Conservation (phyloP, 2,113 vertebrate genomes). For the Amphiprion percula region DNA sequence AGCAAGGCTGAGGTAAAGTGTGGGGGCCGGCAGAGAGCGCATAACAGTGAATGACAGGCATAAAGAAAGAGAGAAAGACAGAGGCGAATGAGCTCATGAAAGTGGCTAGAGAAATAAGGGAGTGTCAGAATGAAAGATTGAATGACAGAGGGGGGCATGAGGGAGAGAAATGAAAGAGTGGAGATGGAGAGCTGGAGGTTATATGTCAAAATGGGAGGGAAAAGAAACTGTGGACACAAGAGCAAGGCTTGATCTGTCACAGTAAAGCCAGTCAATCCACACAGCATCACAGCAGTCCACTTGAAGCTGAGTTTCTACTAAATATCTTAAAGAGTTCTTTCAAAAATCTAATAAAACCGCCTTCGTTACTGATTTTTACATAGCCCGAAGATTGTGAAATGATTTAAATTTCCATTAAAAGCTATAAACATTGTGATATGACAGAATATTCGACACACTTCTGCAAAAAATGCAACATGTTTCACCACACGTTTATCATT, state of each 20-base stretch:
- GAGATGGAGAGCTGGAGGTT: slow-evolving; percentile 24
- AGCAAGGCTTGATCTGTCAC: not conserved
- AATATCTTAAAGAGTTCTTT: not conserved
- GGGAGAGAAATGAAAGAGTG: slow-evolving; percentile 23
- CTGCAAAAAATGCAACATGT: not conserved
- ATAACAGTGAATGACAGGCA: slow-evolving; percentile 41
- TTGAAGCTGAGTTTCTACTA: not conserved
- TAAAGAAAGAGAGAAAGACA: slow-evolving; percentile 3
- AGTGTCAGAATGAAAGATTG: slow-evolving; percentile 50
- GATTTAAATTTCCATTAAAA: not conserved
- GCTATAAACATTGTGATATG: no score
- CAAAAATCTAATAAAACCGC: slow-evolving; percentile 1
- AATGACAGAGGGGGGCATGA: not conserved
- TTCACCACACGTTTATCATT: not conserved
- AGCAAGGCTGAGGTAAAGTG: slow-evolving; percentile 25
- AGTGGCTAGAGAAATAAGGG: slow-evolving; percentile 50
- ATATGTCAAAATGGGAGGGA: slow-evolving; percentile 13
- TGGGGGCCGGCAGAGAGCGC: slow-evolving; percentile 24
- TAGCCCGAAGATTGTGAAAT: not conserved
- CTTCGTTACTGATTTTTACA: slow-evolving; percentile 20
- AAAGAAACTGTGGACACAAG: not conserved
- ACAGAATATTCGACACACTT: no score
- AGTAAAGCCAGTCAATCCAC: slow-evolving; percentile 2
- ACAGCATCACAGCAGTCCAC: not conserved
- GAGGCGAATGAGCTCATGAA: not conserved